A percentile compares a stretch with the other conserved stretches of the same genome.
These are phyloP conservation scores for Meandrina meandrites DNA, from an alignment of 92 coral and sea anemone genomes.

Conservation along the genomic window DNA sequence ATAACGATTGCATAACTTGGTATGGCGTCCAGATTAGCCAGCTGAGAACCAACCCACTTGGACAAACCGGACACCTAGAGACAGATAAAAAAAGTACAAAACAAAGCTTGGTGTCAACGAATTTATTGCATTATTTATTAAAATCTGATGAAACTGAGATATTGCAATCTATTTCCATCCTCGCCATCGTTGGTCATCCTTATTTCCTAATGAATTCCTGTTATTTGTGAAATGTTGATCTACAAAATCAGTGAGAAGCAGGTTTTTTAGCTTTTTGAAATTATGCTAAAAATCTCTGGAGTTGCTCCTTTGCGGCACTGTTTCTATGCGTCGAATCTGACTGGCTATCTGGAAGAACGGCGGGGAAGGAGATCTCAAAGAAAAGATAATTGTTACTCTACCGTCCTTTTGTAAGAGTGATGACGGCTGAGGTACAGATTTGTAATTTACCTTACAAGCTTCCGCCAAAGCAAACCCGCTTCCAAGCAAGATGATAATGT, in stretches of 20 bases:
- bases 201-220: neutral
- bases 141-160: too few relatives aligned
- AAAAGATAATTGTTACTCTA: too few relatives aligned
- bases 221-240: too few relatives aligned
- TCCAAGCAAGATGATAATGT: slow-evolving; percentile 81
- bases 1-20: slow-evolving; percentile 87
- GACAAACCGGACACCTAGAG: slow-evolving; percentile 92
- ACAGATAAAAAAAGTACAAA: neutral
- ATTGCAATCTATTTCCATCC: neutral
- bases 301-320: too few relatives aligned
- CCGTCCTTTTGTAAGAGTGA: neutral
- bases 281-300: too few relatives aligned
- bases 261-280: too few relatives aligned
- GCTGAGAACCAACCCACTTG: slow-evolving; percentile 82
- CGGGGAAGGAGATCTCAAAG: too few relatives aligned
- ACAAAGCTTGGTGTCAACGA: neutral
- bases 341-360: too few relatives aligned
- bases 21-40: slow-evolving; percentile 73
- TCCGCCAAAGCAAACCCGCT: slow-evolving; percentile 96
- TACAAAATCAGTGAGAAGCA: too few relatives aligned
- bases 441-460: slow-evolving; percentile 82
- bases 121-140: too few relatives aligned
- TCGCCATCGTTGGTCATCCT: neutral
- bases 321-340: too few relatives aligned
- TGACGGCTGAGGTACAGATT: neutral